Evolutionary conservation across 2,113 vertebrate species (phyloP).

Genomic region (Columba janthina): DNA sequence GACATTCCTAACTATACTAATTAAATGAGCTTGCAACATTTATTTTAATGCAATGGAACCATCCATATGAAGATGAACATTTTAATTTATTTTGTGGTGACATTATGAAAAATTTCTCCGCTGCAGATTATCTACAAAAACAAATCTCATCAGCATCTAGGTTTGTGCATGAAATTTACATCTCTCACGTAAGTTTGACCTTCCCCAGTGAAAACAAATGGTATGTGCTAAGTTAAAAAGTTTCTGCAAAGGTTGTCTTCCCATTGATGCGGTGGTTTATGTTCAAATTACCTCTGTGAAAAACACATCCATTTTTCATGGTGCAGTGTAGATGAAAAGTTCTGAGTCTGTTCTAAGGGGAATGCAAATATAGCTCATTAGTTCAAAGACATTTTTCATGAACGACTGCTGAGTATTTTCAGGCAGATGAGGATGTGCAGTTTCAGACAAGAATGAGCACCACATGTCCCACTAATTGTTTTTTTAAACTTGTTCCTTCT

Average conservation of each 20-base stretch:
- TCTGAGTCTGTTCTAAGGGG: slow-evolving; percentile 77
- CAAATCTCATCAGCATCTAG: slow-evolving; percentile 86
- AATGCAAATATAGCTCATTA: slow-evolving; percentile 87
- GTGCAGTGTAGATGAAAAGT: slow-evolving; percentile 79
- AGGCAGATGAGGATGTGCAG: slow-evolving; percentile 74
- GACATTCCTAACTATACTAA: slow-evolving; percentile 90
- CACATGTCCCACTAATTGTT: slow-evolving; percentile 80
- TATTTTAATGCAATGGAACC: slow-evolving; percentile 90
- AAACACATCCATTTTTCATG: slow-evolving; percentile 84
- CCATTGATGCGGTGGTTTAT: slow-evolving; percentile 75
- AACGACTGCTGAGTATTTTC: slow-evolving; percentile 78
- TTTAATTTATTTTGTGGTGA: slow-evolving; percentile 89
- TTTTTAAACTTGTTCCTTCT: slow-evolving; percentile 79
- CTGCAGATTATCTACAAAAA: slow-evolving; percentile 84
- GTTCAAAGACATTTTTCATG: slow-evolving; percentile 84
- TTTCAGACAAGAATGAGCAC: slow-evolving; percentile 76
- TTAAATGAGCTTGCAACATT: slow-evolving; percentile 91
- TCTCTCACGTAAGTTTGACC: slow-evolving; percentile 78
- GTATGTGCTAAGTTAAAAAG: slow-evolving; percentile 76
- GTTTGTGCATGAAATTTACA: slow-evolving; percentile 81
- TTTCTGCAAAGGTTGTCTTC: slow-evolving; percentile 80
- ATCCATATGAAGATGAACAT: slow-evolving; percentile 90
- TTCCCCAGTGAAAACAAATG: slow-evolving; percentile 77
- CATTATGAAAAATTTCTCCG: slow-evolving; percentile 88
- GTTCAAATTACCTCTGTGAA: slow-evolving; percentile 80